Base-by-base conservation (phyloP, 2,888 invertebrate species). In the Amblyjoppa proteus region DNA sequence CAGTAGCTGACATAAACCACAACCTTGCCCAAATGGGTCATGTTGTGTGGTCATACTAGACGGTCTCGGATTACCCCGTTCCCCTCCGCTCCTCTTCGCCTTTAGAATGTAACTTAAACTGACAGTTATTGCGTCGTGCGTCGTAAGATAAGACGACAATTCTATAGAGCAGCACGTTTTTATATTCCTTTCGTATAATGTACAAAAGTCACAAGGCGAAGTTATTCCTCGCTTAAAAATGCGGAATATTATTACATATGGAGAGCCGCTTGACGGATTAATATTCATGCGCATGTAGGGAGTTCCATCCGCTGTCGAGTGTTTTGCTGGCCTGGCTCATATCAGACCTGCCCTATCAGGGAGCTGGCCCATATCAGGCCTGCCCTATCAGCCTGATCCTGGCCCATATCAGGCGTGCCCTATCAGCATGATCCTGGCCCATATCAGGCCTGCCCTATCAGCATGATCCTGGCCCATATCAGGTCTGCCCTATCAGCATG, bases 1-100 rank as follows among this genome's bases (percentile, higher is more conserved):
- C 45, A 34, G 41, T 71, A 71, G 75, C 71, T 80, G 71, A 79
- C 53, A 78, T 81, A 31, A 68, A 82, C 64, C 81, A 71, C 82
- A 81, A 75, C 87, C 87, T 88, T 85, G 79, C 25, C 41, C n/a
- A 70, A 80, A 20, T 78, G 38, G 64, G 56, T 88, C 85, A 56
- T 81, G 58, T 88, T 87, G 31, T 85, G 87, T 70, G 87, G 85
- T 85, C 16, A 45, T 66, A 25, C 79, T 82, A 74, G 73, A 66
- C 41, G 41, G 16, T 85, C 69, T 86, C 69, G 64, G 34, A 25
- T 87, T 79, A 56, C 85, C 41, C 11, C 1, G 3, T 4, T 4
- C 34, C 3, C 34, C 34, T 34, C 34, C 34, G 1, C 34, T 16
- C 20, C 28, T 41, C 28, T 79, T 25, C 13, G 56, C 56, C 53